Percentiles rank a stretch among this genome's conserved stretches.
phyloP scores from a whole-genome alignment of 2,797 vertebrate species.

The Loriculus beryllinus region DNA sequence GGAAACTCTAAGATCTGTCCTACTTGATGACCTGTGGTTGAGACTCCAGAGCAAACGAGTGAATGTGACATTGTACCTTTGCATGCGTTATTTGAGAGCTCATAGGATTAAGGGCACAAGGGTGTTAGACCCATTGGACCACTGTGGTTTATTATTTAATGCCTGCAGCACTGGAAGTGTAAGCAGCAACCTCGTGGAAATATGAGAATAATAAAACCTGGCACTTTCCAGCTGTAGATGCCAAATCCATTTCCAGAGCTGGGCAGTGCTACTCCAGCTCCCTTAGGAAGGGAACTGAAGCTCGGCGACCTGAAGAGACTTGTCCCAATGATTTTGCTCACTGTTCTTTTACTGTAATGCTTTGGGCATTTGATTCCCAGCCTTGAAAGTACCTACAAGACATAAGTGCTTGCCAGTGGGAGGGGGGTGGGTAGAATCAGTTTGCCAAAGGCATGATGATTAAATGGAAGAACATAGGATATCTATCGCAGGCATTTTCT shows the following conservation, averaged over 20 bases:
- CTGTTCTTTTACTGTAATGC: constrained; percentile 3
- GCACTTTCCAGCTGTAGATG: constrained; percentile 61
- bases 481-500: background rate
- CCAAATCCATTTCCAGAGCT: constrained; percentile 50
- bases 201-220: constrained; percentile 59
- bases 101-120: background rate
- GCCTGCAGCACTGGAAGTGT: background rate
- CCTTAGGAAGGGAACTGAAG: constrained; percentile 51
- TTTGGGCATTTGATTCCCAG: constrained; percentile 38
- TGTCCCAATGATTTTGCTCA: constrained; percentile 49
- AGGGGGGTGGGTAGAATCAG: background rate
- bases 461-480: constrained; percentile 29
- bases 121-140: background rate
- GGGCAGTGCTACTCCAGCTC: background rate
- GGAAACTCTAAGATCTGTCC: background rate
- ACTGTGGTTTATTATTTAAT: background rate
- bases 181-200: constrained; percentile 32
- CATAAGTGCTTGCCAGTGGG: background rate
- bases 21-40: background rate
- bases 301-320: constrained; percentile 54
- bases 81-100: background rate
- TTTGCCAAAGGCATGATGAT: constrained; percentile 29
- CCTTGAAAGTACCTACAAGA: constrained; percentile 28
- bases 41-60: background rate
- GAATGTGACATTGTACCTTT: background rate